phyloP scores from a whole-genome alignment of 2,797 vertebrate genomes.

The Pyrocephalus nanus region DNA sequence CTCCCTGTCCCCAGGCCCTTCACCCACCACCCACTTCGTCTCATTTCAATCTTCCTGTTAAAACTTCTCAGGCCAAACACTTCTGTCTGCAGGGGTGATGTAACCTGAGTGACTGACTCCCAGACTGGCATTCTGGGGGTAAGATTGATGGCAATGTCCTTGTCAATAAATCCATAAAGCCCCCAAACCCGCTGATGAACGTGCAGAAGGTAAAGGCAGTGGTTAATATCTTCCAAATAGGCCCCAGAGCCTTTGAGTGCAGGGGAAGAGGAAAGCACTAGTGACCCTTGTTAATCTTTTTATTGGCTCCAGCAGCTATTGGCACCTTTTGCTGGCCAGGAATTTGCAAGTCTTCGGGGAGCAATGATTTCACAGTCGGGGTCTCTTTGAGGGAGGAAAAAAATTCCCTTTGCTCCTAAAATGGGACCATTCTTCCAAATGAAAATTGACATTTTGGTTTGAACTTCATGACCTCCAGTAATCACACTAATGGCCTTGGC shows the following conservation, averaged over 20 bases:
- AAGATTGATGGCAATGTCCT: slow-evolving; percentile 55
- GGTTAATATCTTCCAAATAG: slow-evolving; percentile 64
- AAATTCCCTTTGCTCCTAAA: slow-evolving; percentile 52
- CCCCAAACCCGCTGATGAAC: slow-evolving; percentile 11
- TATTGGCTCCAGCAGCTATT: slow-evolving; percentile 66
- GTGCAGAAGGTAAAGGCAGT: slow-evolving; percentile 38
- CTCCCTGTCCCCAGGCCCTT: not conserved
- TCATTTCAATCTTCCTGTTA: not conserved
- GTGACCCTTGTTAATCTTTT: slow-evolving; percentile 76
- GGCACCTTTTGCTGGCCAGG: slow-evolving; percentile 64
- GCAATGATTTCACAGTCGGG: slow-evolving; percentile 60
- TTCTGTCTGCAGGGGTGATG: not conserved
- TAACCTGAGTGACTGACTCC: slow-evolving; percentile 23
- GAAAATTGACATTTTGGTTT: slow-evolving; percentile 72
- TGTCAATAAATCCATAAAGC: slow-evolving; percentile 72
- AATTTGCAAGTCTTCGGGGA: slow-evolving; percentile 58
- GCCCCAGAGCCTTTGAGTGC: slow-evolving; percentile 27
- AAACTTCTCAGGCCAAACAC: not conserved
- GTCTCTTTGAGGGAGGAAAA: slow-evolving; percentile 14
- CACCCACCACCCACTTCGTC: not conserved
- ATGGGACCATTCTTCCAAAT: slow-evolving; percentile 63
- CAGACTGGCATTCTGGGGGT: slow-evolving; percentile 15
- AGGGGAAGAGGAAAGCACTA: slow-evolving; percentile 35
- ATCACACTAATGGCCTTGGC: slow-evolving; percentile 70
- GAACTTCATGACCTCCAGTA: slow-evolving; percentile 70